Base-by-base conservation (phyloP, 2,797 vertebrate species). In the Acipenser oxyrinchus region DNA sequence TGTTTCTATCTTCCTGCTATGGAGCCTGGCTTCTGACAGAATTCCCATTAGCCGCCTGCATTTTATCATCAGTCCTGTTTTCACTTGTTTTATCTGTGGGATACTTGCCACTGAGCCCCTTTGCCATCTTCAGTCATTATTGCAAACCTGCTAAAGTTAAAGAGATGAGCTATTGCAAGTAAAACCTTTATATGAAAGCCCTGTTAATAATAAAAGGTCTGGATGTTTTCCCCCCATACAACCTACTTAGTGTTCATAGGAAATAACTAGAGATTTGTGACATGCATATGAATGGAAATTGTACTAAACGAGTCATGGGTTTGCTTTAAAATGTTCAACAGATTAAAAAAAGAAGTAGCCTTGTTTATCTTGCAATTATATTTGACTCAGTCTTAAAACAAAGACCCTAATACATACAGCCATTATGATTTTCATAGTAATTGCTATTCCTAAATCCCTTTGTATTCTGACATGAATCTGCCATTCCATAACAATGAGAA, bases 1-100 rank as follows among this genome's bases (percentile, higher is more conserved):
- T 86, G 82, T 88, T 88, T 86, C 86, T 83, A 80, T 80, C 72
- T 76, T 78, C 76, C 80, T 89, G 81, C 82, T 84, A 82, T 84
- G 83, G 82, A 89, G 82, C 79, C 78, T 62, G 3, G 58, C 77
- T 83, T 75, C 63, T 74, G 82, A 72, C 64, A 73, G 79, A 82
- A 76, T 67, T 77, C 74, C 65, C 59, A 73, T 73, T 69, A 75
- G 78, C 73, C 78, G 73, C 75, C 77, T 77, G 79, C 74, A 72
- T 73, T 79, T 82, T 70, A 75, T 80, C 78, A 84, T 84, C 81
- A 81, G 81, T 79, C 78, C 76, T 85, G 82, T 82, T 81, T 86
- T 73, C 69, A 71, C 79, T 79, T 78, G 79, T 82, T 76, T 72
- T 80, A 82, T 86, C 81, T 79, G 81, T 83, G 82, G 77, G 81